Base-by-base conservation (phyloP, 30 jellyfish, hydroid and myxozoan species). In the Pseudorhiza aurosa region DNA sequence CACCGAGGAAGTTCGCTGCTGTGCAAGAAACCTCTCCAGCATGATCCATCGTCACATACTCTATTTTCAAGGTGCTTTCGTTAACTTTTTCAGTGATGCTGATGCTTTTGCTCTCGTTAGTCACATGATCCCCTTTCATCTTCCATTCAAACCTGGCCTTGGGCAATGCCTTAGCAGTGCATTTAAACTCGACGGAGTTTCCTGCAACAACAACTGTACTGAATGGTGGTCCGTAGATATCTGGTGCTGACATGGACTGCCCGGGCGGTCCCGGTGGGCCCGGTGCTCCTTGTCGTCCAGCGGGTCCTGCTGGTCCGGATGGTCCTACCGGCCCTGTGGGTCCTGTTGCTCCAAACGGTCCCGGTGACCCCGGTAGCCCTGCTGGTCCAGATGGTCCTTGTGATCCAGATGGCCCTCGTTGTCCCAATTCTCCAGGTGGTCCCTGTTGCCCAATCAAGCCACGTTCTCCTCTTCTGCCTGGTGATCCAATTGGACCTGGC, bases 401-500 rank as follows among this genome's bases (percentile, higher is more conserved):
- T n/a, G n/a, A n/a, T 24, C 75, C 75, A 29, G 75, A 53, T 19
- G 75, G 75, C 10, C 75, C 75, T 0, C 0, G 50, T 7, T 21
- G 75, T 60, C 75, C 75, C n/a, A n/a, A n/a, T n/a, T n/a, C n/a
- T 24, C 75, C 75, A 29, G 75, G 75, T 19, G 75, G 75, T 26
- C 75, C 75, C 0, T 0, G 50, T 7, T 21, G 75, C 31, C 75
- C 75, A 14, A 14, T 22, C 22, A 26, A 50, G 7, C 75, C 75
- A 11, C 35, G 7, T 15, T 2, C 55, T 1, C 75, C 75, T 26
- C 12, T 29, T 12, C 14, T 6, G 5, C 75, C 75, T 14, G 75
- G 75, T 14, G 51, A 53, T 2, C 75, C 75, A 14, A 17, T 4
- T 60, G 75, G 53, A 2, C 75, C 75, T 14, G 3, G 53, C 31